Evolutionary conservation across 2,113 vertebrate genomes (phyloP).

Genomic region (Corythoichthys haematopterus): DNA sequence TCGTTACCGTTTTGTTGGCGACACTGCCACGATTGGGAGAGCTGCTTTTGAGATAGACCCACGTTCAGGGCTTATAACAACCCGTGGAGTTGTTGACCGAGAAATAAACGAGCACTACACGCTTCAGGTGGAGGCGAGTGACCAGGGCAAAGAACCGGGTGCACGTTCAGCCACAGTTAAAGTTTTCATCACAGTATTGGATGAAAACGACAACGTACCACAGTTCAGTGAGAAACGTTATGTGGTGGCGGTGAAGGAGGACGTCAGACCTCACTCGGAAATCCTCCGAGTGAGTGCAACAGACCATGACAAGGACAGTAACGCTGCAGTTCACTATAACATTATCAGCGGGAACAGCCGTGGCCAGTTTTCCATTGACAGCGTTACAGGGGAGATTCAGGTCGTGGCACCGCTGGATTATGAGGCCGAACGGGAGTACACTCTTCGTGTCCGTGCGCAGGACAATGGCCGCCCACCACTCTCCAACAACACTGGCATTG

Average conservation of each 20-base stretch:
- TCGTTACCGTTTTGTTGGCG: slow-evolving; percentile 89
- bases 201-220: slow-evolving; percentile 95
- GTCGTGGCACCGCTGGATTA: slow-evolving; percentile 91
- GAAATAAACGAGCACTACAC: slow-evolving; percentile 90
- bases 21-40: slow-evolving; percentile 66
- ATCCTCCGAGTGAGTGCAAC: slow-evolving; percentile 88
- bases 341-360: slow-evolving; percentile 96
- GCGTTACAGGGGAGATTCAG: slow-evolving; percentile 90
- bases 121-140: slow-evolving; percentile 88
- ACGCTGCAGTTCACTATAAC: slow-evolving; percentile 91
- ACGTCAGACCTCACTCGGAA: slow-evolving; percentile 86
- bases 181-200: slow-evolving; percentile 91
- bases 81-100: slow-evolving; percentile 87
- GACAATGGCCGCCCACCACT: slow-evolving; percentile 91
- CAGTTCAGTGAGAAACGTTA: slow-evolving; percentile 98
- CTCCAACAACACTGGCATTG: slow-evolving; percentile 95
- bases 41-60: slow-evolving; percentile 89
- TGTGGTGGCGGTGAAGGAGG: slow-evolving; percentile 89
- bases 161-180: slow-evolving; percentile 85
- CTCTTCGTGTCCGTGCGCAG: slow-evolving; percentile 88
- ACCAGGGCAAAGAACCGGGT: slow-evolving; percentile 91
- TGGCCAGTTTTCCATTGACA: slow-evolving; percentile 94
- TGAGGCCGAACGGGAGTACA: slow-evolving; percentile 90
- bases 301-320: slow-evolving; percentile 89
- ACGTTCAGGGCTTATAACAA: slow-evolving; percentile 91